A percentile compares a stretch with the other conserved stretches of the same genome.
Conservation (phyloP, 1,140 invertebrate species). For the Gonatopus flavifemur region DNA sequence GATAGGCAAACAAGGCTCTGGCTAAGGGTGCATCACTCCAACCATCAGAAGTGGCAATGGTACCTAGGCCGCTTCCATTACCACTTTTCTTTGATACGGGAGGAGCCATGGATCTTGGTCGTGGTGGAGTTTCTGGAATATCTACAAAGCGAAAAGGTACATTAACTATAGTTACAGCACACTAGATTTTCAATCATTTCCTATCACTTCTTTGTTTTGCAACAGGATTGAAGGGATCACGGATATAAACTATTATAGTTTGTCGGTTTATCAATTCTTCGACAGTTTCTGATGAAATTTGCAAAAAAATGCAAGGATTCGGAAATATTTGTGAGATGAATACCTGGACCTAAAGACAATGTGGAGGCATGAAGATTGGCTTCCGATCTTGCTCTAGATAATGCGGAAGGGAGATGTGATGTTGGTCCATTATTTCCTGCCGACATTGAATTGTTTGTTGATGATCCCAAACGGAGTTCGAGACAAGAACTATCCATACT, state of each 20-base stretch:
- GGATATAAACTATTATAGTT: no score
- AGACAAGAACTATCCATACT: conserved; percentile 86
- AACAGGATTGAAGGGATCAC: no score
- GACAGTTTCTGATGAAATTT: no score
- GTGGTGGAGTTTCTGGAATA: conserved; percentile 60
- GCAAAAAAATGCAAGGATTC: no score
- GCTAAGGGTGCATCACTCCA: conserved; percentile 68
- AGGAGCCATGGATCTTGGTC: conserved; percentile 74
- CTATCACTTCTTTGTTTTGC: no score
- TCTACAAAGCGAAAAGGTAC: conserved; percentile 42
- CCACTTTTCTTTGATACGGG: conserved; percentile 63
- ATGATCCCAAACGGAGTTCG: conserved; percentile 66
- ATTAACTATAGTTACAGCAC: no score
- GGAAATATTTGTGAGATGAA: conserved; percentile 8
- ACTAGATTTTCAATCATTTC: no score
- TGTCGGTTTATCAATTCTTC: no score
- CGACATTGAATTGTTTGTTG: conserved; percentile 29
- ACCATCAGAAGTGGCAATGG: conserved; percentile 33
- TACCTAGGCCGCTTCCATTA: conserved; percentile 38
- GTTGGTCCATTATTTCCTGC: conserved; percentile 29
- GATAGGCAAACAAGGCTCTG: conserved; percentile 84
- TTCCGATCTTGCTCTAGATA: conserved; percentile 83
- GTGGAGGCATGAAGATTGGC: conserved; percentile 76
- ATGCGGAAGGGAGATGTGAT: conserved; percentile 43
- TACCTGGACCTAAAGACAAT: conserved; percentile 62